Percentiles rank a stretch among this genome's conserved stretches.
Conservation (phyloP, 2,797 vertebrate species). For the Pipistrellus pygmaeus region DNA sequence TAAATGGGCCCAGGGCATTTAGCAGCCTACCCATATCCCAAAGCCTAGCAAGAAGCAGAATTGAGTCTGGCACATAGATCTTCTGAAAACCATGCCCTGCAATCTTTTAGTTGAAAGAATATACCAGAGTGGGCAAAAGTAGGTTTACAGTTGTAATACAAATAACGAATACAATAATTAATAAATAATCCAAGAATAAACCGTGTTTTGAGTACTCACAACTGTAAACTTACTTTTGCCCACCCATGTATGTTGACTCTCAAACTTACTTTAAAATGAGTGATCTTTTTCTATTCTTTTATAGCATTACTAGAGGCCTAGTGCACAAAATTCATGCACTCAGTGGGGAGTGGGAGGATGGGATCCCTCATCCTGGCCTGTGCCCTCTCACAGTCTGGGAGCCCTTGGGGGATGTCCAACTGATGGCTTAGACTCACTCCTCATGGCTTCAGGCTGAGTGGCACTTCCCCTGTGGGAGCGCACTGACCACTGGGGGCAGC, state of each 20-base stretch:
- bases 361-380: too few species aligned
- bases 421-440: too few species aligned
- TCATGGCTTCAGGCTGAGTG: too few species aligned
- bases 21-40: not conserved
- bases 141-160: not conserved
- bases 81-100: not conserved
- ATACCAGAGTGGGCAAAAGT: not conserved
- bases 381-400: too few species aligned
- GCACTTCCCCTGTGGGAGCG: too few species aligned
- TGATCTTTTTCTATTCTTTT: not conserved
- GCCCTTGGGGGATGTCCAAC: too few species aligned
- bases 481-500: too few species aligned
- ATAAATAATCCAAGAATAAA: not conserved
- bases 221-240: not conserved
- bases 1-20: not conserved
- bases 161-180: not conserved
- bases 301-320: not conserved
- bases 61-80: not conserved
- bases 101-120: conserved; percentile 32
- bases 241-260: not conserved
- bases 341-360: too few species aligned
- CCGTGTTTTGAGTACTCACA: not conserved
- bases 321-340: too few species aligned
- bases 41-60: not conserved
- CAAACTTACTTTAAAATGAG: not conserved